These are phyloP conservation scores for Carcharodon carcharias DNA, from an alignment of 2,797 vertebrate genomes.

Conservation along the genomic window DNA sequence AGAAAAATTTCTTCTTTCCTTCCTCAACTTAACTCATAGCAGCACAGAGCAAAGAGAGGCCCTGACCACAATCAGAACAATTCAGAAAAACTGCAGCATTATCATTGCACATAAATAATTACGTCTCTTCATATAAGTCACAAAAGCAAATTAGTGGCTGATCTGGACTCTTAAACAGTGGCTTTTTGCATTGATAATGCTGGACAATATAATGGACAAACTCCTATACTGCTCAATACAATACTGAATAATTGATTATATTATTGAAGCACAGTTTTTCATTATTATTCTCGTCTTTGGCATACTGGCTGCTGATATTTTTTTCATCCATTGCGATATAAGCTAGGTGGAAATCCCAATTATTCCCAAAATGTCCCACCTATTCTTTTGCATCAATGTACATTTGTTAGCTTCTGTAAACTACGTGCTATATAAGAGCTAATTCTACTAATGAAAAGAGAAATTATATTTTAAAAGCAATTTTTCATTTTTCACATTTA, in stretches of 20 bases:
- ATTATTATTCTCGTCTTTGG: neutral
- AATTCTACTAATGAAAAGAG: neutral
- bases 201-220: neutral
- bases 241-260: neutral
- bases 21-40: neutral
- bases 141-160: neutral
- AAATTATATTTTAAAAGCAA: neutral
- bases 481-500: neutral
- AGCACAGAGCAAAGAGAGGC: neutral
- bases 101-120: neutral
- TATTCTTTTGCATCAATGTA: neutral
- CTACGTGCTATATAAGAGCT: neutral
- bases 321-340: neutral
- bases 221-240: neutral
- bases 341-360: neutral
- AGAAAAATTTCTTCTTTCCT: neutral
- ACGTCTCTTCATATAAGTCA: neutral
- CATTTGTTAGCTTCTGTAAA: neutral
- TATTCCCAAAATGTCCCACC: neutral
- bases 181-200: neutral
- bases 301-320: neutral
- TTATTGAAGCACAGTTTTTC: neutral
- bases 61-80: neutral
- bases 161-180: neutral
- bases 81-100: neutral